These are phyloP conservation scores for Camponotus vicinus DNA, from an alignment of 1,140 invertebrate species.

Conservation along the genomic window DNA sequence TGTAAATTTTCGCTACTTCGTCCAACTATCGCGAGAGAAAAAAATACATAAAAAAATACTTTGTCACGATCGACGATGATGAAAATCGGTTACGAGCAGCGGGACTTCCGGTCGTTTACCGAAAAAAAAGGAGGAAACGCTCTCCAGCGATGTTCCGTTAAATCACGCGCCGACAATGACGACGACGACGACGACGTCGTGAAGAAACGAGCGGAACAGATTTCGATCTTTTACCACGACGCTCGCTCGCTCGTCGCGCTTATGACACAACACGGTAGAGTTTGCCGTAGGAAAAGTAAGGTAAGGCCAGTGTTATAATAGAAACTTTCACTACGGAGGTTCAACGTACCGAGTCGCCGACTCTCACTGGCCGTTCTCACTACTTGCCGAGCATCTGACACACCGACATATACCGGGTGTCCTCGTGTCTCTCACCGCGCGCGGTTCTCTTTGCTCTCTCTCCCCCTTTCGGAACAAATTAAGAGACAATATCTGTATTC, in stretches of 20 bases:
- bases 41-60: background rate
- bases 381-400: conserved; percentile 68
- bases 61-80: background rate
- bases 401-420: conserved; percentile 59
- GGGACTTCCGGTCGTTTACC: conserved; percentile 16
- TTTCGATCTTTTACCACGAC: conserved; percentile 59
- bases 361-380: conserved; percentile 83
- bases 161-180: conserved; percentile 23
- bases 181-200: background rate
- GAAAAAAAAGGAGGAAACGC: background rate
- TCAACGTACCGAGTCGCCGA: conserved; percentile 83
- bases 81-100: background rate
- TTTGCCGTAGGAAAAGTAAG: conserved; percentile 86
- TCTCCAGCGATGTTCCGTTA: conserved; percentile 29
- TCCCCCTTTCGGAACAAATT: conserved; percentile 38
- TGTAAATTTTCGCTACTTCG: background rate
- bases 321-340: conserved; percentile 86
- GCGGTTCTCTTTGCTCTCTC: conserved; percentile 36
- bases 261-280: conserved; percentile 85
- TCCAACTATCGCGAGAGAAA: background rate
- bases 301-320: conserved; percentile 87
- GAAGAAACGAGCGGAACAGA: conserved; percentile 50
- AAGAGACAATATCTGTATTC: conserved; percentile 31
- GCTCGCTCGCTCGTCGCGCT: conserved; percentile 70
- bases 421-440: conserved; percentile 35